A percentile compares a stretch with the other conserved stretches of the same genome.
Evolutionary conservation across 2,797 vertebrate genomes (phyloP).

Genomic region (Siniperca obscura): DNA sequence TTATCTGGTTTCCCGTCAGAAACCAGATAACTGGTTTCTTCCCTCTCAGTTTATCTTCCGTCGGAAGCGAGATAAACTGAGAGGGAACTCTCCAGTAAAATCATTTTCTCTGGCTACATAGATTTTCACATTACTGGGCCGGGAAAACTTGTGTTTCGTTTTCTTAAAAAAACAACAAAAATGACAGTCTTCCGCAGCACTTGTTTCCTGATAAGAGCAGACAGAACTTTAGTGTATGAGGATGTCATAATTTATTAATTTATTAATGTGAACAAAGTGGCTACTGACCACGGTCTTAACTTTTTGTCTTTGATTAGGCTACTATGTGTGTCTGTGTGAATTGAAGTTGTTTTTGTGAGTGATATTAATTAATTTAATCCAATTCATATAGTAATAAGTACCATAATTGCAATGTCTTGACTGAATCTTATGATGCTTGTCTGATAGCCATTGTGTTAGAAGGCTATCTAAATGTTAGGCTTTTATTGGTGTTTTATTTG

Average conservation of each 20-base stretch:
- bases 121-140: constrained; percentile 14
- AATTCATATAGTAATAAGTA: neutral
- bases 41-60: too few relatives aligned
- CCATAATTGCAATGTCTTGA: neutral
- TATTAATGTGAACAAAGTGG: constrained; percentile 1
- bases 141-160: constrained; percentile 30
- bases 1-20: constrained; percentile 55
- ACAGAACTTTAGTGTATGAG: neutral
- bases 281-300: neutral
- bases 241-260: neutral
- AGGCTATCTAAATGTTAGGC: neutral
- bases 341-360: neutral
- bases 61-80: constrained; percentile 69
- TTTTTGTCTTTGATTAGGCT: too few relatives aligned
- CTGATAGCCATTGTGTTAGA: constrained; percentile 5
- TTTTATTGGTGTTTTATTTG: neutral
- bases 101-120: constrained; percentile 14
- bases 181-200: constrained; percentile 2
- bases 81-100: constrained; percentile 12
- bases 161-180: constrained; percentile 30
- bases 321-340: neutral
- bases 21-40: too few relatives aligned
- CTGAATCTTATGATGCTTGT: constrained; percentile 6
- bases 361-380: neutral
- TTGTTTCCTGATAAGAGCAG: constrained; percentile 21